Evolutionary conservation across 2,888 invertebrate genomes (phyloP).

Genomic region (Macropis europaea): DNA sequence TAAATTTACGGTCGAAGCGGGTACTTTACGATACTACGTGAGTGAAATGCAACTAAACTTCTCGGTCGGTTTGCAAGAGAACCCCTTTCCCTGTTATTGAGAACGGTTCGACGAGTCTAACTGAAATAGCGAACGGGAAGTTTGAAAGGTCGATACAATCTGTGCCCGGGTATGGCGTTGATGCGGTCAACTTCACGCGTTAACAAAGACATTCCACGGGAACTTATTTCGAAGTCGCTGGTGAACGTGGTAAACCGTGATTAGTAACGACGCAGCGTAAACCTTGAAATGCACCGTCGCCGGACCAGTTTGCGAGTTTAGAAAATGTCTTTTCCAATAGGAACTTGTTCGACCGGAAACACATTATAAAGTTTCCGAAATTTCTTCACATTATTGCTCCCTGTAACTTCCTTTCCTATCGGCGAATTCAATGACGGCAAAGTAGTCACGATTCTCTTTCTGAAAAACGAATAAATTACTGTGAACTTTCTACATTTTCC

Average conservation of each 20-base stretch:
- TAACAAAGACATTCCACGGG: slow-evolving; percentile 35
- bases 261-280: slow-evolving; percentile 19
- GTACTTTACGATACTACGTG: too few relatives aligned
- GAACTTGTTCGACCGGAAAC: neutral
- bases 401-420: too few relatives aligned
- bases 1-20: too few relatives aligned
- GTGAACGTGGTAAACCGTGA: slow-evolving; percentile 32
- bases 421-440: too few relatives aligned
- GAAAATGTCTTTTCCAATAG: slow-evolving; percentile 11
- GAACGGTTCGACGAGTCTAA: slow-evolving; percentile 28
- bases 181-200: slow-evolving; percentile 42
- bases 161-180: neutral
- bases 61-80: too few relatives aligned
- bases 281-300: neutral
- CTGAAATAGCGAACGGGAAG: slow-evolving; percentile 5
- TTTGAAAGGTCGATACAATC: slow-evolving; percentile 32
- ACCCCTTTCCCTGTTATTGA: slow-evolving; percentile 20
- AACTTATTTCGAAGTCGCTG: slow-evolving; percentile 39
- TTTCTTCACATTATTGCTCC: neutral
- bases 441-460: too few relatives aligned
- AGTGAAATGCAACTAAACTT: too few relatives aligned
- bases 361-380: slow-evolving; percentile 6
- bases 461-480: too few relatives aligned
- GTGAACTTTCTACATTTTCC: too few relatives aligned
- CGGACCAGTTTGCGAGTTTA: slow-evolving; percentile 14